phyloP scores from a whole-genome alignment of 2,888 invertebrate genomes.

The Cantharis rufa region DNA sequence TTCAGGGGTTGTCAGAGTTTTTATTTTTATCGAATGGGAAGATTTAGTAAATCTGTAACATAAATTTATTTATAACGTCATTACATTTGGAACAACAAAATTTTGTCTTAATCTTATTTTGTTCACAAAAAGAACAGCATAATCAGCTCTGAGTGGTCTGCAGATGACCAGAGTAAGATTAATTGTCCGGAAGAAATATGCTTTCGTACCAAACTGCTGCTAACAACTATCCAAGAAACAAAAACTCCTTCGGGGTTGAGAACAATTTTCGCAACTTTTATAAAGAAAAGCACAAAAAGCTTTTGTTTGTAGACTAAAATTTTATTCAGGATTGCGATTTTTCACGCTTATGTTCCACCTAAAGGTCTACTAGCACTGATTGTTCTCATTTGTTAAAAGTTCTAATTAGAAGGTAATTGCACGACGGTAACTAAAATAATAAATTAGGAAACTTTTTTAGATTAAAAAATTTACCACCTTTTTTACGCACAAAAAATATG shows the following conservation, averaged over 20 bases:
- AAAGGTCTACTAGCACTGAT: neutral
- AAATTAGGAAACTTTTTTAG: neutral
- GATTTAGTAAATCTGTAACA: neutral
- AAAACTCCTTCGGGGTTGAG: slow-evolving; percentile 11
- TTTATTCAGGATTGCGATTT: slow-evolving; percentile 10
- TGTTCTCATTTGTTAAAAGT: neutral
- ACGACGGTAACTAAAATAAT: neutral
- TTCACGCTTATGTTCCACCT: neutral
- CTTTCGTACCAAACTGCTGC: slow-evolving; percentile 20
- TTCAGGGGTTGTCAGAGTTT: neutral
- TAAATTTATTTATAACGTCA: slow-evolving; percentile 9
- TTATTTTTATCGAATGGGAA: slow-evolving; percentile 3
- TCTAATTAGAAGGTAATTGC: neutral
- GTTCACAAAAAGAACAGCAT: slow-evolving; percentile 20
- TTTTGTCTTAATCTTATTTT: slow-evolving; percentile 16
- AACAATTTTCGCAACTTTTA: slow-evolving; percentile 20
- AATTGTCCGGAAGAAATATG: slow-evolving; percentile 31
- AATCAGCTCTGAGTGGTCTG: slow-evolving; percentile 30
- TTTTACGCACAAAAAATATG: neutral
- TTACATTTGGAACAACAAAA: neutral
- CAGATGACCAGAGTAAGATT: slow-evolving; percentile 32
- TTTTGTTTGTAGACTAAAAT: slow-evolving; percentile 10
- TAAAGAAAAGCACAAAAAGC: slow-evolving; percentile 15
- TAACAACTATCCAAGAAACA: slow-evolving; percentile 19
- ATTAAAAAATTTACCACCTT: neutral